Conservation (phyloP, 2,113 vertebrate genomes). For the Turdus rufiventris region DNA sequence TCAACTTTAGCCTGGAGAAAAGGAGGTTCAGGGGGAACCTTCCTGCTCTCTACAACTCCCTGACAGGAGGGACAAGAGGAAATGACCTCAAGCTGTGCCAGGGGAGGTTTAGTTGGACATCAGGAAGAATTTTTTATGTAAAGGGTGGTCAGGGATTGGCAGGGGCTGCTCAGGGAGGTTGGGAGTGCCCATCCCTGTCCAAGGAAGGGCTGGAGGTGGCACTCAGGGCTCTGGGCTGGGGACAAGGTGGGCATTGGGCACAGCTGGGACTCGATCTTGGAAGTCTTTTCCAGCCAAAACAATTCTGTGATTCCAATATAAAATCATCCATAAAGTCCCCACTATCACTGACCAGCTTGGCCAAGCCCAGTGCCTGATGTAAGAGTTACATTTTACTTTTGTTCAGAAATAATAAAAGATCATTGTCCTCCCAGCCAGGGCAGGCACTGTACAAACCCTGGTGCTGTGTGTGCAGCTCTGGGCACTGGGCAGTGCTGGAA, state of each 20-base stretch:
- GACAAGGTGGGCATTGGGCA: not conserved
- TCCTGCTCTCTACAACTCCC: not conserved
- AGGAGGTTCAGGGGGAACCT: not conserved
- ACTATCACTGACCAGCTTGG: no score
- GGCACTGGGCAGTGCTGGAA: not conserved
- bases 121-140: not conserved
- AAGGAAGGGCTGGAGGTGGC: fast-evolving
- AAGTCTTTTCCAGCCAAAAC: not conserved
- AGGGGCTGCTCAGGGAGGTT: not conserved
- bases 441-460: not conserved
- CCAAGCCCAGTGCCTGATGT: not conserved
- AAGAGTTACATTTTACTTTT: not conserved
- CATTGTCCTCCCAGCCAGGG: not conserved
- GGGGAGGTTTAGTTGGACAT: not conserved
- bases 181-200: not conserved
- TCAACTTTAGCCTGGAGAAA: not conserved
- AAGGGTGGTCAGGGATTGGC: not conserved
- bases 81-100: not conserved
- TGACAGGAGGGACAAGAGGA: not conserved
- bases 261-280: not conserved
- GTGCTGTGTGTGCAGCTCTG: not conserved
- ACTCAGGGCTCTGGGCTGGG: not conserved
- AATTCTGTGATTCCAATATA: not conserved
- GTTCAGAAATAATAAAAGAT: not conserved
- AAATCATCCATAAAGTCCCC: not conserved